These are phyloP conservation scores for Sceliomorpha sp. DNA, from an alignment of 2,888 invertebrate species.

Conservation along the genomic window DNA sequence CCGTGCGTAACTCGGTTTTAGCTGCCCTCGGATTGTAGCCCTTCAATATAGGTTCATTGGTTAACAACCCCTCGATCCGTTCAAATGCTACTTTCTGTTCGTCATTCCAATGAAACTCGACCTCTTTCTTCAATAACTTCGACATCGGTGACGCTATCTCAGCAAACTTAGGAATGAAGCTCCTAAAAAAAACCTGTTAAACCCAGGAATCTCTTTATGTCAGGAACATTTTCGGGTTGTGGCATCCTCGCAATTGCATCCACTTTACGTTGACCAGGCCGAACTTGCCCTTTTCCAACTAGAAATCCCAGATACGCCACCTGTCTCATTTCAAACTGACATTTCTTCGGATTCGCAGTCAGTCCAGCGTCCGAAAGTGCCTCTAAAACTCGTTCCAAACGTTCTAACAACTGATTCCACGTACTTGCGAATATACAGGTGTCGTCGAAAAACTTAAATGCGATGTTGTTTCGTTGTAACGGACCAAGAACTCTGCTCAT, in stretches of 20 bases:
- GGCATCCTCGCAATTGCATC: too few relatives aligned
- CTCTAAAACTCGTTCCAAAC: conserved; percentile 13
- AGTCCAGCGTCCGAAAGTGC: conserved; percentile 36
- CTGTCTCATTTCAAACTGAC: conserved; percentile 18
- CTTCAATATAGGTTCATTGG: too few relatives aligned
- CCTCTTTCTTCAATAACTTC: too few relatives aligned
- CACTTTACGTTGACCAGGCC: conserved; percentile 25
- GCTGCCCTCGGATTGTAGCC: too few relatives aligned
- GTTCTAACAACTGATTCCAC: conserved; percentile 10
- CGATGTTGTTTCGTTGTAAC: conserved; percentile 1
- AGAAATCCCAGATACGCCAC: conserved; percentile 27
- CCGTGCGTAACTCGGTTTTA: too few relatives aligned
- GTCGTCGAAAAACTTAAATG: conserved; percentile 30
- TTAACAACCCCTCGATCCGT: too few relatives aligned
- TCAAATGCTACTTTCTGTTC: too few relatives aligned
- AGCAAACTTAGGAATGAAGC: too few relatives aligned
- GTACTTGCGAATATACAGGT: conserved; percentile 12
- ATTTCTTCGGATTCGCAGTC: conserved; percentile 33
- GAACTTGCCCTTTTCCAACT: conserved; percentile 12
- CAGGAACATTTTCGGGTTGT: conserved; percentile 5
- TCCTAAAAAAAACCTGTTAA: conserved; percentile 32
- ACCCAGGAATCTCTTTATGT: conserved; percentile 16
- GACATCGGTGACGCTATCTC: too few relatives aligned
- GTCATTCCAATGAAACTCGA: too few relatives aligned
- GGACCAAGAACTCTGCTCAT: conserved; percentile 17